phyloP scores from a whole-genome alignment of 2,797 vertebrate species.

The Jordanella pulchra region DNA sequence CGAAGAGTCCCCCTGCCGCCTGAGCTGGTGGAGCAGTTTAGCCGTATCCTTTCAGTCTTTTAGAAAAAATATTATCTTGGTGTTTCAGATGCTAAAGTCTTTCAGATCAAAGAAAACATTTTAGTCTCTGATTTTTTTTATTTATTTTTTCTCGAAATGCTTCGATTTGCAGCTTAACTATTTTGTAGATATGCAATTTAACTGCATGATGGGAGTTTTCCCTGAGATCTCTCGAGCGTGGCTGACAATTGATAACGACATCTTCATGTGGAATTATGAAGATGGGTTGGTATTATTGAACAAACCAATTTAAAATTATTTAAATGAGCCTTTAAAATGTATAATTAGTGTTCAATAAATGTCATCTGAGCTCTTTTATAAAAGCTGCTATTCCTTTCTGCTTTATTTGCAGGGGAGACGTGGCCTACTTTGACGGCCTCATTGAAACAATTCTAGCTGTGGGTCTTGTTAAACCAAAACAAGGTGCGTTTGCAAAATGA shows the following conservation, averaged over 20 bases:
- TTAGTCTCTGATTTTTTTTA: neutral
- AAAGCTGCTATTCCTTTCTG: neutral
- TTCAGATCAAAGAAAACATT: neutral
- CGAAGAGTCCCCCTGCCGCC: conserved; percentile 93
- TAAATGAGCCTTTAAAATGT: neutral
- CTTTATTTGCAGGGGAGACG: conserved; percentile 85
- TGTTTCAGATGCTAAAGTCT: neutral
- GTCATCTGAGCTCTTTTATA: neutral
- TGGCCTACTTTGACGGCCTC: conserved; percentile 96
- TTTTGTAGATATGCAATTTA: conserved; percentile 94
- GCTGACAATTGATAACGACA: conserved; percentile 97
- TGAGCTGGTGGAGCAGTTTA: conserved; percentile 96
- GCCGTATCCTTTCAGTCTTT: conserved; percentile 88
- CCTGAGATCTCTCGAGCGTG: conserved; percentile 94
- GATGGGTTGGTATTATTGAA: conserved; percentile 87
- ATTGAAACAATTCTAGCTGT: conserved; percentile 98
- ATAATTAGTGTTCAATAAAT: neutral
- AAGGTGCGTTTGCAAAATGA: conserved; percentile 76
- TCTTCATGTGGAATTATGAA: conserved; percentile 99
- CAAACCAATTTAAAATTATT: conserved; percentile 1
- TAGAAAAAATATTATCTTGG: neutral
- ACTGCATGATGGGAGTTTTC: conserved; percentile 99
- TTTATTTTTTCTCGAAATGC: conserved; percentile 1
- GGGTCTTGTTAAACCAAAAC: conserved; percentile 93
- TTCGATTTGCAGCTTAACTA: conserved; percentile 59